Conservation (phyloP, 2,797 vertebrate genomes). For the Xiphophorus birchmanni region DNA sequence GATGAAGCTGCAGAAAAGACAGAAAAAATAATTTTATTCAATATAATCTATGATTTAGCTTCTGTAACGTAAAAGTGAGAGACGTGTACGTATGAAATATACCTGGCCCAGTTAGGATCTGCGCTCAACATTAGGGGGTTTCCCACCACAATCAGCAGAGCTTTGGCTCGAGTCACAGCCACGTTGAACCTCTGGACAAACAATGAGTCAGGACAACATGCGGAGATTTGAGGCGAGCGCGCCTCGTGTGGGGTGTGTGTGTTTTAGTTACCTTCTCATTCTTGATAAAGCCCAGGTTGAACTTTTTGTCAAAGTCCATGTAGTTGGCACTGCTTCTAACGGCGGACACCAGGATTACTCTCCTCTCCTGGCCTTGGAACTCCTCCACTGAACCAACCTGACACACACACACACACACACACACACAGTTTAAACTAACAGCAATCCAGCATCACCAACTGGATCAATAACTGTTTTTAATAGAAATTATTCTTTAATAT, state of each 20-base stretch:
- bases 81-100: constrained; percentile 15
- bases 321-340: constrained; percentile 87
- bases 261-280: constrained; percentile 86
- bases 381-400: constrained; percentile 96
- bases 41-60: neutral
- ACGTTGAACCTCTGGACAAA: constrained; percentile 90
- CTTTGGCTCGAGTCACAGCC: constrained; percentile 91
- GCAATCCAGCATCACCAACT: neutral
- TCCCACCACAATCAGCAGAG: constrained; percentile 91
- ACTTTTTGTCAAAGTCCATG: constrained; percentile 79
- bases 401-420: constrained; percentile 7
- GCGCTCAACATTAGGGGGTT: constrained; percentile 86
- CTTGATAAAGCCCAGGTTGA: constrained; percentile 91
- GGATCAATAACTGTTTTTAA: neutral
- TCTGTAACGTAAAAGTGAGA: neutral
- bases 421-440: neutral
- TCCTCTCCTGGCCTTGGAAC: constrained; percentile 95
- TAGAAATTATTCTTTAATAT: neutral
- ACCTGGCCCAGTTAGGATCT: constrained; percentile 86
- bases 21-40: neutral
- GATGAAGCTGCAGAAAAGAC: constrained; percentile 71
- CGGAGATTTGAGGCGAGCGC: accelerated
- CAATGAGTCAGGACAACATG: neutral
- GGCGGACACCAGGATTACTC: constrained; percentile 88
- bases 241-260: no score